These are phyloP conservation scores for Andrena dorsata DNA, from an alignment of 2,888 invertebrate genomes.

Conservation along the genomic window DNA sequence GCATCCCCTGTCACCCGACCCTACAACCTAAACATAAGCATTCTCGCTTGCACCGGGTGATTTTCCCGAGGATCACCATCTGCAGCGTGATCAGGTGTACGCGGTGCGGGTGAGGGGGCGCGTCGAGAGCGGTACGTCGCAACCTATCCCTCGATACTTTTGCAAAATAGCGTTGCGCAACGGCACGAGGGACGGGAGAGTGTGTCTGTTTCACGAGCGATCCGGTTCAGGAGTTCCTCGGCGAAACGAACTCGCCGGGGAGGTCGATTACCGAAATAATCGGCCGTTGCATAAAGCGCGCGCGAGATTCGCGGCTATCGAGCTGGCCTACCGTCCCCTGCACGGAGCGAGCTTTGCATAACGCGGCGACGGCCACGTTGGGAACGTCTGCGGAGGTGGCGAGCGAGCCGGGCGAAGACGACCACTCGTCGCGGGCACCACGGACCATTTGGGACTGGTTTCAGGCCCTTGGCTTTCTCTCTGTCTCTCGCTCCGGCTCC, in stretches of 20 bases:
- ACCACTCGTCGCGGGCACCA: background rate
- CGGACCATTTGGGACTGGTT: constrained; percentile 77
- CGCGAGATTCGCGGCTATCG: constrained; percentile 40
- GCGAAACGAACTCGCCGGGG: constrained; percentile 19
- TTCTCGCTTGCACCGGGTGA: background rate
- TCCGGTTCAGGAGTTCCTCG: constrained; percentile 45
- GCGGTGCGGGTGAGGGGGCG: too few species aligned
- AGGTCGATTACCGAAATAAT: constrained; percentile 63
- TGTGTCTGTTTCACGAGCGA: constrained; percentile 40
- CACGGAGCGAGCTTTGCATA: constrained; percentile 50
- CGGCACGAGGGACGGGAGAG: constrained; percentile 2
- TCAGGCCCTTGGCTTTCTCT: constrained; percentile 68
- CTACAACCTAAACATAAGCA: background rate
- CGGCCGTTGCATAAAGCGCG: constrained; percentile 54
- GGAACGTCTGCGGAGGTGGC: constrained; percentile 17
- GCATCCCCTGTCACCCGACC: background rate
- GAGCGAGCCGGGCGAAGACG: background rate
- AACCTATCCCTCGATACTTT: constrained; percentile 17
- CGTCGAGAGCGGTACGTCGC: background rate
- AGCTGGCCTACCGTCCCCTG: constrained; percentile 12
- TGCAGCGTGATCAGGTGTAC: too few species aligned
- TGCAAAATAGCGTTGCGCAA: constrained; percentile 43
- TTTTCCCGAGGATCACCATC: too few species aligned
- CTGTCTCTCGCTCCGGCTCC: constrained; percentile 27
- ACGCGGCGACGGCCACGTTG: constrained; percentile 25